Conservation (phyloP, 2,113 vertebrate genomes). For the Parus major region DNA sequence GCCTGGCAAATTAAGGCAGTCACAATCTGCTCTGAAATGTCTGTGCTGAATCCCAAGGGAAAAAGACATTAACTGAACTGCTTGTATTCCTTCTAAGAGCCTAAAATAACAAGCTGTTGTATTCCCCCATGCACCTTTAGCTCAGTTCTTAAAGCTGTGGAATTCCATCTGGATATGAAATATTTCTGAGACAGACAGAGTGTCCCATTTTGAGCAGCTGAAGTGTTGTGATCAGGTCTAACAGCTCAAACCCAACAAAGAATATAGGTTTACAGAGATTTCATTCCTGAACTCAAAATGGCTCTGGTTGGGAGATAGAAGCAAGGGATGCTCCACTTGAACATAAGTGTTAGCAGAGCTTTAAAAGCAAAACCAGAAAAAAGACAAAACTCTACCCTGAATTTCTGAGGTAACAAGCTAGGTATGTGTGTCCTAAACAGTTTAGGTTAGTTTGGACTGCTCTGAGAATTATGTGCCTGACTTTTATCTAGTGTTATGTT, state of each 20-base stretch:
- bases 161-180: background rate
- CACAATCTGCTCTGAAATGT: background rate
- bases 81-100: background rate
- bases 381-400: background rate
- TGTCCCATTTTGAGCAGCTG: background rate
- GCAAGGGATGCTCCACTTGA: background rate
- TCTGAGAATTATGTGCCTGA: background rate
- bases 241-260: background rate
- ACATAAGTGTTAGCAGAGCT: background rate
- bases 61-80: background rate
- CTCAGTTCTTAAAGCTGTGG: background rate
- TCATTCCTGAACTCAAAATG: background rate
- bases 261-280: background rate
- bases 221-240: background rate
- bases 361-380: background rate
- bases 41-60: background rate
- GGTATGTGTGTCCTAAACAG: background rate
- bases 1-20: background rate
- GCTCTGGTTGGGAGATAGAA: background rate
- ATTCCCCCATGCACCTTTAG: fast-evolving
- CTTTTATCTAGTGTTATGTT: background rate
- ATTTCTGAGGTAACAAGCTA: background rate
- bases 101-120: background rate
- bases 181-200: background rate
- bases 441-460: background rate